Percentiles rank a stretch among this genome's conserved stretches.
Evolutionary conservation across 2,113 vertebrate genomes (phyloP).

Genomic region (Rhinoderma darwinii): DNA sequence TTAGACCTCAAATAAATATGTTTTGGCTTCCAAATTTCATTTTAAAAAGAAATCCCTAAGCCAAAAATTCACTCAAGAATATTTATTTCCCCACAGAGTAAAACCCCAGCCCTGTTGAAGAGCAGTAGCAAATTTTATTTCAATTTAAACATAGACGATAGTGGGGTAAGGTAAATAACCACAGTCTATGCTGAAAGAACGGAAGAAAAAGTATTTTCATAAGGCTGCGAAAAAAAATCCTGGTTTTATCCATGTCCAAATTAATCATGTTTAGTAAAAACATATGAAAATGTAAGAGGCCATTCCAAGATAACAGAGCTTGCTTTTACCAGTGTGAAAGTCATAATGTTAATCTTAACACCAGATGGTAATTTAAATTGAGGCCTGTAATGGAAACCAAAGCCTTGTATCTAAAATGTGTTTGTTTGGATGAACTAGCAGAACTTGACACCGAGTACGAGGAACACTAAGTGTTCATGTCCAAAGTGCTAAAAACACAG

Average conservation of each 20-base stretch:
- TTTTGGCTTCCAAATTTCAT: constrained; percentile 39
- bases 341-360: constrained; percentile 56
- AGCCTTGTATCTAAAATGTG: constrained; percentile 43
- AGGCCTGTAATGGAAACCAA: constrained; percentile 41
- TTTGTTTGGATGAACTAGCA: constrained; percentile 53
- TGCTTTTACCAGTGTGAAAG: constrained; percentile 43
- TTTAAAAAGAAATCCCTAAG: constrained; percentile 47
- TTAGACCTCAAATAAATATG: constrained; percentile 36
- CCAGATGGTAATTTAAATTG: constrained; percentile 54
- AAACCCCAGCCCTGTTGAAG: neutral
- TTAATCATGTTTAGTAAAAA: constrained; percentile 48
- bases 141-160: neutral
- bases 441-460: constrained; percentile 25
- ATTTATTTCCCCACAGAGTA: constrained; percentile 42
- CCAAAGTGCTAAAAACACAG: constrained; percentile 64
- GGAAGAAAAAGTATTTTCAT: constrained; percentile 29
- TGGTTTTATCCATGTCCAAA: constrained; percentile 15
- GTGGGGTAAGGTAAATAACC: constrained; percentile 19
- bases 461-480: constrained; percentile 37
- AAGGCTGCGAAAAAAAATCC: constrained; percentile 31
- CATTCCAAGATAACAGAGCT: constrained; percentile 30
- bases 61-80: constrained; percentile 43
- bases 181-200: neutral
- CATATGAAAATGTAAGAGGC: constrained; percentile 30
- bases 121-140: constrained; percentile 4